A percentile compares a stretch with the other conserved stretches of the same genome.
phyloP scores from a whole-genome alignment of 2,888 invertebrate genomes.

The Aproaerema taeniolella region DNA sequence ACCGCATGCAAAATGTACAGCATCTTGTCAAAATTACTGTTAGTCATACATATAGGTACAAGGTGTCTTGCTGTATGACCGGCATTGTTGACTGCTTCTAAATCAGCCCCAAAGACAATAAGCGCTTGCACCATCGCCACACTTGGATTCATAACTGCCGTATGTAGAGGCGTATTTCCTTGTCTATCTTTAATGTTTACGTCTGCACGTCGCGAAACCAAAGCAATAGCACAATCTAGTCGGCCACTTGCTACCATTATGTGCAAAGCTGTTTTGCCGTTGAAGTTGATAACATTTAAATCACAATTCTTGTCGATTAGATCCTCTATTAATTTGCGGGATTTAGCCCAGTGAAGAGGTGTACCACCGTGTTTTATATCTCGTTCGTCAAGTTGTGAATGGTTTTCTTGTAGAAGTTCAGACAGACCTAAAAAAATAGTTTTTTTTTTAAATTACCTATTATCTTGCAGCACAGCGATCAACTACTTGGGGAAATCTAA shows the following conservation, averaged over 20 bases:
- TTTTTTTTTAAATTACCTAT: too few species aligned
- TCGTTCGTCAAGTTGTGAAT: conserved; percentile 81
- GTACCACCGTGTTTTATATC: conserved; percentile 96
- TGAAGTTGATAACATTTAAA: conserved; percentile 89
- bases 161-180: conserved; percentile 92
- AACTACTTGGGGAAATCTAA: too few species aligned
- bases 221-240: conserved; percentile 88
- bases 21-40: conserved; percentile 78
- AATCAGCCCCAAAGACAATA: conserved; percentile 91
- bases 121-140: conserved; percentile 85
- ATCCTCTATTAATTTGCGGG: conserved; percentile 87
- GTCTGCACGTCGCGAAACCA: conserved; percentile 82
- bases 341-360: conserved; percentile 93
- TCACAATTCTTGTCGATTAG: conserved; percentile 90
- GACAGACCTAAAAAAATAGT: conserved; percentile 82
- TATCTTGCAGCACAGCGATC: too few species aligned
- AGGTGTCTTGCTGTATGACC: conserved; percentile 87
- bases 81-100: conserved; percentile 83
- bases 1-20: conserved; percentile 90
- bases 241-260: conserved; percentile 88
- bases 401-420: conserved; percentile 83
- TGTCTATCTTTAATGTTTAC: conserved; percentile 84
- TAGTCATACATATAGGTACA: conserved; percentile 75
- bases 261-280: conserved; percentile 89
- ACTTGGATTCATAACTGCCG: conserved; percentile 84